Evolutionary conservation across 2,797 vertebrate species (phyloP), one percentile per base, ranked within the genome.

Genomic region (Helicolenus hilgendorfi): DNA sequence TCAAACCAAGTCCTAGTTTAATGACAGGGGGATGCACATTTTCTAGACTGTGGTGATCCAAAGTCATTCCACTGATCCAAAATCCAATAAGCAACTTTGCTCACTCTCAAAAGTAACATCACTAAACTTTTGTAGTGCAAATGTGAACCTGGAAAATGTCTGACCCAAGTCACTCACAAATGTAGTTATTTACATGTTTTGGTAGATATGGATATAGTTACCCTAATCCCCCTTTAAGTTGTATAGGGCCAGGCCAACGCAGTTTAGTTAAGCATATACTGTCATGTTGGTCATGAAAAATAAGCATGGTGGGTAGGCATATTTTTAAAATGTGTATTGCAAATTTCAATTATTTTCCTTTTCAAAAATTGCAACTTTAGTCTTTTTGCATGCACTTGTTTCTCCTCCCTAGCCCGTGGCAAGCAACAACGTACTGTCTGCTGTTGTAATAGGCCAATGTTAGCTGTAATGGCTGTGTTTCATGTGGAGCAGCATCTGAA

Each of bases 401-500:
- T 41, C 41, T 67, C 45, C 13, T 14, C 64, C 59, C 2, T 72
- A n/a, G 26, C 77, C 74, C 41, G 35, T 71, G n/a, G 78, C 38
- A 76, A 81, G 33, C 72, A 80, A 35, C 59, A n/a, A 27, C 56
- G 31, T 33, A 59, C 69, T 72, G 36, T 72, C 49, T 59, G 62
- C 77, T 77, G 20, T 56, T 81, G 58, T 62, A 83, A 64, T 59
- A 24, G 71, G 62, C 78, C 68, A 41, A 26, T 29, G 58, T 81
- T 73, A 79, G 71, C 63, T 80, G 77, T 88, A 90, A 87, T 92
- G 67, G 67, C n/a, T 77, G 73, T 84, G 77, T 88, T 78, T 85
- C 84, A 89, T 86, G 83, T 72, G 35, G 75, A 71, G 86, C 79
- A 67, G 78, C 86, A 85, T 85, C 89, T 79, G 89, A 94, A 83